Conservation (phyloP, 2,113 vertebrate genomes). For the Pithys albifrons region DNA sequence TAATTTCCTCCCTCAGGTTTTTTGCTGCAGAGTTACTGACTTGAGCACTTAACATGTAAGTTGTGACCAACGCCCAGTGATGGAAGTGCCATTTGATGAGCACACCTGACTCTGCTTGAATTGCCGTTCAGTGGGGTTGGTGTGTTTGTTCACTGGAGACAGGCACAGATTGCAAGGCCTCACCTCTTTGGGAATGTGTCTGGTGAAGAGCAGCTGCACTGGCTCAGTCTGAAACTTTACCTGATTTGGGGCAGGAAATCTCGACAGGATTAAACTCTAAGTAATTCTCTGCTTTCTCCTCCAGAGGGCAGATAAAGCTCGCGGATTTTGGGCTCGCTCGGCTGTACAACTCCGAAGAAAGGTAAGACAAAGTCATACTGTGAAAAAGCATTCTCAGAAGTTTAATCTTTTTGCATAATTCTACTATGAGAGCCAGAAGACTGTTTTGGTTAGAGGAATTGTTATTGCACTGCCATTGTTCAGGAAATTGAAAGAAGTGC, state of each 20-base stretch:
- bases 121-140: background rate
- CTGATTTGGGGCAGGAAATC: background rate
- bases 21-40: background rate
- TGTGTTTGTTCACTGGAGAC: background rate
- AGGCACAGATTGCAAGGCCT: background rate
- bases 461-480: background rate
- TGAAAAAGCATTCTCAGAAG: background rate
- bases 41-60: background rate
- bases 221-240: background rate
- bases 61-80: background rate
- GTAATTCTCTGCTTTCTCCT: conserved; percentile 67
- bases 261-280: background rate
- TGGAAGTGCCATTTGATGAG: background rate
- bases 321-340: conserved; percentile 88
- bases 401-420: background rate
- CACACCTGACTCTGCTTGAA: background rate
- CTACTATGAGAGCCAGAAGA: background rate
- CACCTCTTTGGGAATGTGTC: background rate
- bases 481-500: background rate
- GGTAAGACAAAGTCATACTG: conserved; percentile 70
- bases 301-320: conserved; percentile 88
- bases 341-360: conserved; percentile 87
- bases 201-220: background rate
- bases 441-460: background rate
- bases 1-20: background rate